Percentiles rank a stretch among this genome's conserved stretches.
These are phyloP conservation scores for Pemphigus obesinymphae DNA, from an alignment of 1,140 invertebrate species.

Conservation along the genomic window DNA sequence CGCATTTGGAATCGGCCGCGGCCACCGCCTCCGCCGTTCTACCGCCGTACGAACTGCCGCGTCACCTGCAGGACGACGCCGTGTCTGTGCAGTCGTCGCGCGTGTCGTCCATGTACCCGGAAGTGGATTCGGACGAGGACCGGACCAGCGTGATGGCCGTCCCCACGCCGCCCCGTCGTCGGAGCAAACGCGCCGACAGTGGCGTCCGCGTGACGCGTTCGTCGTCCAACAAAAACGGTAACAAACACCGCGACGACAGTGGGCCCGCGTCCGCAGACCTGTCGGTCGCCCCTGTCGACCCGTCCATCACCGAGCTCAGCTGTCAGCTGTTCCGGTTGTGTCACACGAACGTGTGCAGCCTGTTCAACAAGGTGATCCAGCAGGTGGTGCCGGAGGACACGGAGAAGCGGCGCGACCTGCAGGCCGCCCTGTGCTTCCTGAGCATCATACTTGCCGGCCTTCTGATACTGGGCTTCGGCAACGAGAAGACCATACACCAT, in stretches of 20 bases:
- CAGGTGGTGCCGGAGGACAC: conserved; percentile 69
- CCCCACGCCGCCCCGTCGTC: conserved; percentile 8
- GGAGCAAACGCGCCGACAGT: conserved; percentile 34
- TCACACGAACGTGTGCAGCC: conserved; percentile 25
- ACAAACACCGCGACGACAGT: not conserved
- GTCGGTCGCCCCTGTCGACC: not conserved
- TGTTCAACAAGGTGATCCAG: conserved; percentile 35
- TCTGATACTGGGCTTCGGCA: conserved; percentile 62
- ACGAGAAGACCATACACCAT: conserved; percentile 66
- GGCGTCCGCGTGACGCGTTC: not conserved
- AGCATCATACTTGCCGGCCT: conserved; percentile 68
- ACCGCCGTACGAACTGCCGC: not conserved
- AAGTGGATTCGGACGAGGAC: conserved; percentile 33
- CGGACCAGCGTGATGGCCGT: not conserved
- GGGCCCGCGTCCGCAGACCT: not conserved
- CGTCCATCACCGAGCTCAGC: conserved; percentile 30
- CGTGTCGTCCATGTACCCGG: conserved; percentile 39
- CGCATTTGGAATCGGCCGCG: not conserved
- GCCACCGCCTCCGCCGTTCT: not conserved
- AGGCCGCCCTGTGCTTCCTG: conserved; percentile 66
- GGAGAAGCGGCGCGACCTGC: conserved; percentile 68
- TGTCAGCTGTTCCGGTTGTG: conserved; percentile 41
- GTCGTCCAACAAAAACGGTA: no score
- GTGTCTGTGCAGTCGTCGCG: conserved; percentile 40
- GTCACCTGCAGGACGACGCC: conserved; percentile 25